A percentile compares a stretch with the other conserved stretches of the same genome.
phyloP scores from a whole-genome alignment of 2,113 vertebrate genomes.

The Dryoscopus gambensis region DNA sequence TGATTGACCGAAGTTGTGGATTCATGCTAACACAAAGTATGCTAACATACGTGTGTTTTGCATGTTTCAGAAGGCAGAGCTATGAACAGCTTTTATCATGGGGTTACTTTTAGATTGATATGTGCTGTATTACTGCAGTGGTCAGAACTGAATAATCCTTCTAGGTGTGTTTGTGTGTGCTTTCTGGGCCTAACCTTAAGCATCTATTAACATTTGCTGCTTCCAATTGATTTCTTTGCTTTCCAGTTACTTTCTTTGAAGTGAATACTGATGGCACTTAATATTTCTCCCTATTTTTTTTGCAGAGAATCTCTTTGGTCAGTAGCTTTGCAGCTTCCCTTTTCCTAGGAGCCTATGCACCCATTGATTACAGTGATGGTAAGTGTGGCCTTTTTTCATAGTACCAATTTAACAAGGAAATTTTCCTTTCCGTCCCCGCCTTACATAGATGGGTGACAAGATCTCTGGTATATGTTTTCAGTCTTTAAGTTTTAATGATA shows the following conservation, averaged over 20 bases:
- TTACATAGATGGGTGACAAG: background rate
- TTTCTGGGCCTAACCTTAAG: background rate
- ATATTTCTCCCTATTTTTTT: background rate
- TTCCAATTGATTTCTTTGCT: background rate
- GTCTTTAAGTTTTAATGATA: background rate
- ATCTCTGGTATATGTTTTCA: background rate
- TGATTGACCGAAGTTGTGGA: accelerated
- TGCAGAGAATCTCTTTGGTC: conserved; percentile 93
- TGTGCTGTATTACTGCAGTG: background rate
- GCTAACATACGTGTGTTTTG: background rate
- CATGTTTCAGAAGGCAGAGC: background rate
- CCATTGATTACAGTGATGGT: conserved; percentile 94
- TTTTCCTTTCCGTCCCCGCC: background rate
- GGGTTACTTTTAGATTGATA: background rate
- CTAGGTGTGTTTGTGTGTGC: background rate
- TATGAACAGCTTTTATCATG: background rate
- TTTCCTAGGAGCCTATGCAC: conserved; percentile 85
- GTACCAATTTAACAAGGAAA: background rate
- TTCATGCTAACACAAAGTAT: background rate
- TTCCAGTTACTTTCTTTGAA: background rate
- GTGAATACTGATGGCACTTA: background rate
- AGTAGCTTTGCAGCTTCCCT: conserved; percentile 94
- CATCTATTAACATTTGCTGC: background rate
- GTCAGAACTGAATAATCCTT: background rate
- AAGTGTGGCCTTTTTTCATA: background rate